Conservation (phyloP, 2,113 vertebrate species). For the Ammodytes marinus region DNA sequence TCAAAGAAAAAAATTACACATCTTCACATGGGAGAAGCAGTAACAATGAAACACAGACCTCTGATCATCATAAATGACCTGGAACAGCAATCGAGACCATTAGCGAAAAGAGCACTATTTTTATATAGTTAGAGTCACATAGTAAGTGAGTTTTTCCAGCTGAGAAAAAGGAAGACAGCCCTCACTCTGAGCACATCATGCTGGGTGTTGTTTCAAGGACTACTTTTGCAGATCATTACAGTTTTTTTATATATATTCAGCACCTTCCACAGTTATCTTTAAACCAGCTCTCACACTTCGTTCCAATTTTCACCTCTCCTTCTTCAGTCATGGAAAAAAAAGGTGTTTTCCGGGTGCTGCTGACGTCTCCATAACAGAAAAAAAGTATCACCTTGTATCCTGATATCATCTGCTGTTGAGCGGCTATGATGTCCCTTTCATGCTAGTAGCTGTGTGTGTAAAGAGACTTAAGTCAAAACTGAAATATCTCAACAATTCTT, state of each 20-base stretch:
- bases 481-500: not conserved
- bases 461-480: not conserved
- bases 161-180: not conserved
- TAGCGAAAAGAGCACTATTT: too few relatives aligned
- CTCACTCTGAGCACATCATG: not conserved
- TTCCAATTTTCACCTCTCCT: slow-evolving; percentile 29
- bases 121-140: too few relatives aligned
- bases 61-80: too few relatives aligned
- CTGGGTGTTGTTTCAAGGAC: not conserved
- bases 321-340: not conserved
- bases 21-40: too few relatives aligned
- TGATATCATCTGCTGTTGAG: not conserved
- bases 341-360: slow-evolving; percentile 3
- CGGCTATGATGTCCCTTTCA: not conserved
- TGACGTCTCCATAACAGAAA: slow-evolving; percentile 2
- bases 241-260: not conserved
- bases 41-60: too few relatives aligned
- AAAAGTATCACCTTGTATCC: not conserved
- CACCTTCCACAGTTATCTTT: not conserved
- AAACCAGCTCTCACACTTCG: not conserved
- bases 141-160: not conserved
- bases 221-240: not conserved
- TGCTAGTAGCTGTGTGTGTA: not conserved
- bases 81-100: too few relatives aligned
- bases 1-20: too few relatives aligned